Evolutionary conservation across 2,888 invertebrate species (phyloP).

Genomic region (Rugalucina vietnamica): DNA sequence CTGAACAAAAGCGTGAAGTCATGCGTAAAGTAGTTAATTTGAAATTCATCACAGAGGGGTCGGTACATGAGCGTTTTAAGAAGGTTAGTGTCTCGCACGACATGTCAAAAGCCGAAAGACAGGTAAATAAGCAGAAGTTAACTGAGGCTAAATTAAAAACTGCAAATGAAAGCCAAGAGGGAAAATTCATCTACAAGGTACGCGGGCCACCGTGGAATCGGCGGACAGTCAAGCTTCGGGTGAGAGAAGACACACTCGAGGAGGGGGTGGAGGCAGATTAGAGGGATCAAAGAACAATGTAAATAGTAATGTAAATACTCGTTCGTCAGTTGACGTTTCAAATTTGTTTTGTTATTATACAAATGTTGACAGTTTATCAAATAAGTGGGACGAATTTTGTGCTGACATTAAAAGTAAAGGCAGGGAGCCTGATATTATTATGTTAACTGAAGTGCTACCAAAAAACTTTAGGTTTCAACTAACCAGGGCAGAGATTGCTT

Average conservation of each 20-base stretch:
- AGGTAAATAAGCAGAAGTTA: not conserved
- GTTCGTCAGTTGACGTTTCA: constrained; percentile 8
- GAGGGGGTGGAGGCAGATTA: not conserved
- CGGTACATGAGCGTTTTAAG: not conserved
- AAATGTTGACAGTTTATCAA: constrained; percentile 9
- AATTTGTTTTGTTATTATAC: constrained; percentile 10
- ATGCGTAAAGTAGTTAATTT: not conserved
- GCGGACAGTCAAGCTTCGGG: not conserved
- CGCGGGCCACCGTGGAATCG: not conserved
- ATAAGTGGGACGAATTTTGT: constrained; percentile 1
- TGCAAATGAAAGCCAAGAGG: not conserved
- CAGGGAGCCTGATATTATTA: constrained; percentile 10
- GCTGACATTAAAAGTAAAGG: not conserved
- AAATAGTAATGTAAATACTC: not conserved
- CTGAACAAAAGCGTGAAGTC: not conserved
- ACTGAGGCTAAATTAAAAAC: not conserved
- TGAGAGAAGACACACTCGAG: not conserved
- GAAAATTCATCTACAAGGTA: constrained; percentile 4
- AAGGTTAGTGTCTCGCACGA: constrained; percentile 1
- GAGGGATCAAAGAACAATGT: not conserved
- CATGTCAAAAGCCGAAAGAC: constrained; percentile 32
- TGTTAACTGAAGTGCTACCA: not conserved
- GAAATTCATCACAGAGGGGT: not conserved
- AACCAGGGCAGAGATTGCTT: not conserved
- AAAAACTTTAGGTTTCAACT: constrained; percentile 2